Conservation (phyloP, 1,140 invertebrate species). For the Hydropsyche tenuis region DNA sequence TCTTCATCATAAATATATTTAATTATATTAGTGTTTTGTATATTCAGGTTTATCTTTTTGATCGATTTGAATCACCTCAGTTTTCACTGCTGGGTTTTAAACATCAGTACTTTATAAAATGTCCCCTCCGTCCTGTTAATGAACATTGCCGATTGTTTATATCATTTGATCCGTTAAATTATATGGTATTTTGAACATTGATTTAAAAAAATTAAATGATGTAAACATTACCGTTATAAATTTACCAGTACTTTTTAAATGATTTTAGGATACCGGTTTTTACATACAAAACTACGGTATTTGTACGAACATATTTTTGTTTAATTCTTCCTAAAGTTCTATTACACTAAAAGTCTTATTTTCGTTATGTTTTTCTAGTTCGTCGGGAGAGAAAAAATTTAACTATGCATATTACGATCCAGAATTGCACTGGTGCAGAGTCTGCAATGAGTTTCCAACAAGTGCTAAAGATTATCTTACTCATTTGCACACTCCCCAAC, state of each 20-base stretch:
- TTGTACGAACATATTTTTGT: slow-evolving; percentile 25
- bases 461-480: slow-evolving; percentile 84
- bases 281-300: slow-evolving; percentile 22
- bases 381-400: slow-evolving; percentile 60
- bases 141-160: too few species aligned
- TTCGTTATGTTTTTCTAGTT: slow-evolving; percentile 39
- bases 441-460: slow-evolving; percentile 83
- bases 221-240: neutral
- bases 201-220: too few species aligned
- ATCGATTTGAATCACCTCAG: too few species aligned
- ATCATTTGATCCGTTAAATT: too few species aligned
- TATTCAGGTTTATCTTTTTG: too few species aligned
- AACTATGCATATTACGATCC: slow-evolving; percentile 87
- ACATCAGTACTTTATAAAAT: too few species aligned
- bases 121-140: too few species aligned
- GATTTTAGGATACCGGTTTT: slow-evolving; percentile 20
- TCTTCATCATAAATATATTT: neutral
- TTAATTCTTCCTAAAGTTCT: slow-evolving; percentile 3
- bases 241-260: slow-evolving; percentile 18
- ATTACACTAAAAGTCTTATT: neutral
- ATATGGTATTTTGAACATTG: too few species aligned
- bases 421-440: slow-evolving; percentile 86
- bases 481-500: slow-evolving; percentile 79
- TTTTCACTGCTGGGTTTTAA: too few species aligned
- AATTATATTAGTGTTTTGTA: too few species aligned